Conservation (phyloP, 2,113 vertebrate genomes). For the Dicentrarchus labrax region DNA sequence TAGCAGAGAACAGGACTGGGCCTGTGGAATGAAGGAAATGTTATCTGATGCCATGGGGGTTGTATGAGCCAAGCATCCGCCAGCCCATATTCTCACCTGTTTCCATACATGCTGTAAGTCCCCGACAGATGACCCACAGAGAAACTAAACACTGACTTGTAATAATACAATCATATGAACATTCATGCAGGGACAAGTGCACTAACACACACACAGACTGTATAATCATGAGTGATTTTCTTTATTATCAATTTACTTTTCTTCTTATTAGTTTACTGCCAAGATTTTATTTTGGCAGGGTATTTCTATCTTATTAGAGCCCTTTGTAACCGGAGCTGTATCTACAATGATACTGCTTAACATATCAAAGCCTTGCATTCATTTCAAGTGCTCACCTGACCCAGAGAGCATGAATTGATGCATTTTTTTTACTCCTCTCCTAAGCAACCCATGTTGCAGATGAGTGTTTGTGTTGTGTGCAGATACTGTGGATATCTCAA, state of each 20-base stretch:
- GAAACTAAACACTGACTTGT: constrained; percentile 43
- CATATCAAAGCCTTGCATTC: constrained; percentile 84
- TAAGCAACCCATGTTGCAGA: constrained; percentile 73
- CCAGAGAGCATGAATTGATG: constrained; percentile 51
- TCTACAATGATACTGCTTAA: constrained; percentile 70
- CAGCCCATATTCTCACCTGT: constrained; percentile 67
- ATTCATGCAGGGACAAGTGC: constrained; percentile 2
- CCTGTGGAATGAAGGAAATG: constrained; percentile 73
- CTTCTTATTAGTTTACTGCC: neutral
- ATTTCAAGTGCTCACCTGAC: constrained; percentile 82
- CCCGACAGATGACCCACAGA: constrained; percentile 48
- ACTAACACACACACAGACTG: neutral
- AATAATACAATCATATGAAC: constrained; percentile 34
- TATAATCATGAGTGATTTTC: neutral
- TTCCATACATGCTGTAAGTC: constrained; percentile 25
- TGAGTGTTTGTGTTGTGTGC: constrained; percentile 43
- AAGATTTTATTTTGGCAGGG: constrained; percentile 19
- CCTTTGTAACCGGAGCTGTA: constrained; percentile 60
- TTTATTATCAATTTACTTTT: neutral
- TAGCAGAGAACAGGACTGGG: constrained; percentile 72
- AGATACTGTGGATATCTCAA: constrained; percentile 35
- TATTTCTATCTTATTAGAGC: constrained; percentile 28
- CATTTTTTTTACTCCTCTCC: constrained; percentile 50
- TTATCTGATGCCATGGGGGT: constrained; percentile 77
- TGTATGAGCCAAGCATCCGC: constrained; percentile 68